Evolutionary conservation across 92 coral and sea anemone species (phyloP).

Genomic region (Palythoa grandis): DNA sequence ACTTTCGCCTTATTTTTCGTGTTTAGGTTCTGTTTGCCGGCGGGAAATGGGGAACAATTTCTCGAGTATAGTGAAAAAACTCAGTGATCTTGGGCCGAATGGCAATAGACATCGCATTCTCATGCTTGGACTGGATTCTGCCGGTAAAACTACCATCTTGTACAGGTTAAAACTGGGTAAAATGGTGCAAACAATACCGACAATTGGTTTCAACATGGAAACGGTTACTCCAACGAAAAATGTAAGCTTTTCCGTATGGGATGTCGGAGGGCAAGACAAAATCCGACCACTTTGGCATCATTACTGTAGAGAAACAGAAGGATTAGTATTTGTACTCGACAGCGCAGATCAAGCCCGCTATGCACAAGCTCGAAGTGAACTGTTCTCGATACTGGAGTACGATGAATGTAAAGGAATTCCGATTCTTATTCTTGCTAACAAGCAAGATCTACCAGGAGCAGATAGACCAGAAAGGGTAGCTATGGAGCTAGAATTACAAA

Average conservation of each 20-base stretch:
- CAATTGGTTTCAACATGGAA: constrained; percentile 46
- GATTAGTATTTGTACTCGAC: constrained; percentile 31
- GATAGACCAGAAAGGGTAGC: constrained; percentile 45
- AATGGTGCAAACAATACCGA: constrained; percentile 44
- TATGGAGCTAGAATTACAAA: constrained; percentile 34
- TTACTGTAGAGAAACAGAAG: constrained; percentile 41
- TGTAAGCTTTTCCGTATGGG: constrained; percentile 42
- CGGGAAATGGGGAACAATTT: constrained; percentile 36
- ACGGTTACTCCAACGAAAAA: constrained; percentile 46
- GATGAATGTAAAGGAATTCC: constrained; percentile 36
- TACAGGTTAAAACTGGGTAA: constrained; percentile 39
- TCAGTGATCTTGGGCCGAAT: constrained; percentile 39
- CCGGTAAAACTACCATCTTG: constrained; percentile 40
- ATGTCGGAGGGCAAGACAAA: constrained; percentile 44
- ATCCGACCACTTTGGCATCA: constrained; percentile 43
- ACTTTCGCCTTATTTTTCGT: background rate
- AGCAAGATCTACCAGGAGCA: constrained; percentile 40
- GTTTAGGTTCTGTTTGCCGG: background rate
- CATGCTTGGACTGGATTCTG: constrained; percentile 41
- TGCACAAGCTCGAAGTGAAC: constrained; percentile 41
- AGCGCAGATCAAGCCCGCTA: constrained; percentile 43
- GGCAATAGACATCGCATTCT: constrained; percentile 42
- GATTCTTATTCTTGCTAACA: constrained; percentile 41
- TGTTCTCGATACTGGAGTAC: constrained; percentile 40
- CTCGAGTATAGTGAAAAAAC: constrained; percentile 28